A percentile compares a stretch with the other conserved stretches of the same genome.
Conservation (phyloP, 2,797 vertebrate species). For the Melanotaenia pygmaea region DNA sequence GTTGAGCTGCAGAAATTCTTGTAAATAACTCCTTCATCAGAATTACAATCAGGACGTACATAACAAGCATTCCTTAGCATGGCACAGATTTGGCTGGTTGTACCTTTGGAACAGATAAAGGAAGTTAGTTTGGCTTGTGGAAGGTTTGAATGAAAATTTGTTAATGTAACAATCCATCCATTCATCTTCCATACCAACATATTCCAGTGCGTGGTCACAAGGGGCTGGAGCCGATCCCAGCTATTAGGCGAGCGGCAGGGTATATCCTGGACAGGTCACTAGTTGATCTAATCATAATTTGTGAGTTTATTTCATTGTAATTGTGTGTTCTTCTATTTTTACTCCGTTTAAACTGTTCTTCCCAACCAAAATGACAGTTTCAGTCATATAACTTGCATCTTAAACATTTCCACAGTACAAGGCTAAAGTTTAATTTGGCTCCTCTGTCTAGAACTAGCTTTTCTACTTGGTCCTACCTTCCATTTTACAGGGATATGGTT, state of each 20-base stretch:
- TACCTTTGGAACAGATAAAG: not conserved
- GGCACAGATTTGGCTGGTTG: not conserved
- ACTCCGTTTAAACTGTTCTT: not conserved
- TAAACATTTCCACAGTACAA: not conserved
- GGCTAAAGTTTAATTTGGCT: not conserved
- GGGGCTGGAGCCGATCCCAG: not conserved
- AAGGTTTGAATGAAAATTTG: not conserved
- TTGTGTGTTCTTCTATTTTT: not conserved
- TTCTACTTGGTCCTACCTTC: not conserved
- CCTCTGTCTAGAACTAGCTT: not conserved
- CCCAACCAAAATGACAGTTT: not conserved
- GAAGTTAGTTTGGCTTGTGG: not conserved
- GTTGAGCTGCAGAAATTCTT: slow-evolving; percentile 3
- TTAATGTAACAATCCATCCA: not conserved
- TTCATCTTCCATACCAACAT: not conserved
- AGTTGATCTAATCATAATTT: not conserved
- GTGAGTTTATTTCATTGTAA: not conserved
- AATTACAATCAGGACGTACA: not conserved
- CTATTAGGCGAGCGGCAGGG: not conserved
- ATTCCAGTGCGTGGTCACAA: not conserved
- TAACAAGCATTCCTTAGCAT: not conserved
- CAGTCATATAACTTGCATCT: not conserved
- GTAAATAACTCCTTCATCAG: not conserved
- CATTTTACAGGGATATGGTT: not conserved
- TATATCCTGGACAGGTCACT: not conserved